These are phyloP conservation scores for Spilogale gracilis DNA, from an alignment of 2,113 vertebrate genomes.

Conservation along the genomic window DNA sequence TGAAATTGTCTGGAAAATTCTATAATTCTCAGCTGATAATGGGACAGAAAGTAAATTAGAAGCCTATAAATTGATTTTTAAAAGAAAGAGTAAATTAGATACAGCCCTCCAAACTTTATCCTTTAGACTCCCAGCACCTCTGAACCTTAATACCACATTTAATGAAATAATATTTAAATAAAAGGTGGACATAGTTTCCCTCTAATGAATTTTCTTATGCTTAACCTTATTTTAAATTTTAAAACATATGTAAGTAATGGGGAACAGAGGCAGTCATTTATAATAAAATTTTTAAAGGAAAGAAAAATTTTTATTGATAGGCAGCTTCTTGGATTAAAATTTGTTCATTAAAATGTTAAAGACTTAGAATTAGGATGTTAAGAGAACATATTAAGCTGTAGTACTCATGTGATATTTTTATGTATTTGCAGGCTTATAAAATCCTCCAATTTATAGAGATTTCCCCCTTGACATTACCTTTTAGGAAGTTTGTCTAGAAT, in stretches of 20 bases:
- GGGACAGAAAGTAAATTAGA: neutral
- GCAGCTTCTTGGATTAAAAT: constrained; percentile 56
- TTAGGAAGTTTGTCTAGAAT: constrained; percentile 39
- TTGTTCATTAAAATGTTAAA: constrained; percentile 32
- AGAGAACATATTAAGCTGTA: constrained; percentile 40
- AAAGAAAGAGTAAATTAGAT: constrained; percentile 42
- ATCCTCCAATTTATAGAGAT: neutral
- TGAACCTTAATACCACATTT: neutral
- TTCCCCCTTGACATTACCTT: constrained; percentile 31
- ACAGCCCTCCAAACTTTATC: neutral
- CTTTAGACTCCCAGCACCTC: neutral
- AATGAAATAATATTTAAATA: constrained; percentile 64
- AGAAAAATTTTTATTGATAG: neutral
- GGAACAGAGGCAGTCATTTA: constrained; percentile 51
- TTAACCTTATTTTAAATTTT: neutral
- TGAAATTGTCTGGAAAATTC: constrained; percentile 37
- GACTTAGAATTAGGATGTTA: constrained; percentile 45
- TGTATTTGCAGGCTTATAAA: constrained; percentile 46
- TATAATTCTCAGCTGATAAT: constrained; percentile 2
- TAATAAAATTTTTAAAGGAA: constrained; percentile 41
- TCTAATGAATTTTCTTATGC: constrained; percentile 37
- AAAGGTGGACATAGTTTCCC: constrained; percentile 24
- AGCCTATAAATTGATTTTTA: neutral
- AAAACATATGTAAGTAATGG: neutral
- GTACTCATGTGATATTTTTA: constrained; percentile 32